Conservation (phyloP, 1,140 invertebrate genomes). For the Polypedilum pembai region DNA sequence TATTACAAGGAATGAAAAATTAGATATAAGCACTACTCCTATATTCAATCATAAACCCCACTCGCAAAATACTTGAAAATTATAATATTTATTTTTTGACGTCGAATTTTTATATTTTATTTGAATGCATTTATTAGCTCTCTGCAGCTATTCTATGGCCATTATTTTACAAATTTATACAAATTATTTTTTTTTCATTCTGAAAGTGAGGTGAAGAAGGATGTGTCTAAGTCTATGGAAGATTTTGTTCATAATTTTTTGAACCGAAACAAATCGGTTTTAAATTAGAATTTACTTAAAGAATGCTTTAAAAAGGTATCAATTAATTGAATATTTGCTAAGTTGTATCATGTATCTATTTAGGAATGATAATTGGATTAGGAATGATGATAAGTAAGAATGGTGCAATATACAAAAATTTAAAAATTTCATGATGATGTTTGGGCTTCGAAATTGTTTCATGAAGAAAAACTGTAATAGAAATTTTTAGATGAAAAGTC, state of each 20-base stretch:
- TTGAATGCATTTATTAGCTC: neutral
- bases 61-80: neutral
- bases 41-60: too few species aligned
- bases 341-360: neutral
- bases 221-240: too few species aligned
- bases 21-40: too few species aligned
- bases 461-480: neutral
- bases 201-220: too few species aligned
- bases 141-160: too few species aligned
- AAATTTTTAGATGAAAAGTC: neutral
- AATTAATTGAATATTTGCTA: neutral
- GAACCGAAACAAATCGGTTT: neutral
- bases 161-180: too few species aligned
- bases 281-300: slow-evolving; percentile 18
- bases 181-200: too few species aligned
- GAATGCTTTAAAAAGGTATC: slow-evolving; percentile 13
- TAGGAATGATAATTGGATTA: neutral
- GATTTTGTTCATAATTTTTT: too few species aligned
- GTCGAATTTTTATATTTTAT: neutral
- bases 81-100: neutral
- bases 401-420: neutral
- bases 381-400: neutral
- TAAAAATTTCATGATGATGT: neutral
- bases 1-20: slow-evolving; percentile 1
- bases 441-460: neutral